Evolutionary conservation across 2,888 invertebrate genomes (phyloP).

Genomic region (Eretmocerus hayati): DNA sequence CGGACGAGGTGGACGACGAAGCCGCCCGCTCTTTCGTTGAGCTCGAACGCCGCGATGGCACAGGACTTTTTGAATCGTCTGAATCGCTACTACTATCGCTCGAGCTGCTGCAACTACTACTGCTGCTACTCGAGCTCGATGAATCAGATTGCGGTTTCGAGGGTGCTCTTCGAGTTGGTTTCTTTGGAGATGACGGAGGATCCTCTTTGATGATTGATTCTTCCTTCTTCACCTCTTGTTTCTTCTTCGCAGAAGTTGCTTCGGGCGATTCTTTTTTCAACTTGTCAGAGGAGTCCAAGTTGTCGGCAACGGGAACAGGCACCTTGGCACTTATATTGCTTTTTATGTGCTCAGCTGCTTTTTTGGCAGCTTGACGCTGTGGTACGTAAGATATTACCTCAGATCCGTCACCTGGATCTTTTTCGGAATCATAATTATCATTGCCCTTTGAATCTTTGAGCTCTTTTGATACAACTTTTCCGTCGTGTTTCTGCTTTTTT

Average conservation of each 20-base stretch:
- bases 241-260: conserved; percentile 28
- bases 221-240: conserved; percentile 34
- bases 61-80: conserved; percentile 36
- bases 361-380: conserved; percentile 84
- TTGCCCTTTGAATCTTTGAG: conserved; percentile 45
- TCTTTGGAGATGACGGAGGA: conserved; percentile 26
- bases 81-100: conserved; percentile 42
- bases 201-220: conserved; percentile 37
- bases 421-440: conserved; percentile 58
- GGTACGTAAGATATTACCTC: conserved; percentile 77
- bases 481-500: conserved; percentile 18
- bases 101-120: conserved; percentile 48
- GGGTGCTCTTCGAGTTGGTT: conserved; percentile 27
- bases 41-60: conserved; percentile 13
- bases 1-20: conserved; percentile 38
- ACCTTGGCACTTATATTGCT: conserved; percentile 63
- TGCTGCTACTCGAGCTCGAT: conserved; percentile 50
- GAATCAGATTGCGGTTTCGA: conserved; percentile 49
- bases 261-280: conserved; percentile 37
- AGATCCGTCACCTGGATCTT: conserved; percentile 55
- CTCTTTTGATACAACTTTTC: conserved; percentile 39
- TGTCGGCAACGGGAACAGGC: conserved; percentile 32
- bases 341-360: conserved; percentile 84
- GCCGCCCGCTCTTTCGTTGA: conserved; percentile 33
- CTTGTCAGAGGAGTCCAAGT: conserved; percentile 38